Base-by-base conservation (phyloP, 64 coral and sea anemone genomes). In the Catalaphyllia jardinei region DNA sequence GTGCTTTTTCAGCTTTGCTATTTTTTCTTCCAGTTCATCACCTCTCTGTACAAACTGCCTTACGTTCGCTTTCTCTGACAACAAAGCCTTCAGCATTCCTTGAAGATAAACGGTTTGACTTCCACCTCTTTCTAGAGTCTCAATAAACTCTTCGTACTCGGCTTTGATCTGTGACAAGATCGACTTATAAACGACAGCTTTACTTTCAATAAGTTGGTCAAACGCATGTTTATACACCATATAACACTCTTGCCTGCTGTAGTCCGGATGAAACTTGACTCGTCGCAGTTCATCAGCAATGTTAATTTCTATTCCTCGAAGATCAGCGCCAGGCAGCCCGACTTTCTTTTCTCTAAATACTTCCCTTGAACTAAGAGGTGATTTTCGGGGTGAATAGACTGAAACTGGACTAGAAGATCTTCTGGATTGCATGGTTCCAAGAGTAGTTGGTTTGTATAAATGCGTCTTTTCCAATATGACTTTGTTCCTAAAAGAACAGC, bases 1-100 rank as follows among this genome's bases (percentile, higher is more conserved):
- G 19, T 93, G 31, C 11, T 74, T 51, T 60, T 80, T 76, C 15
- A 99, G 67, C 35, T 95, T 83, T 27, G 83, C 74, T 10, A 95
- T 29, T 81, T 99, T 99, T 22, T 93, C 93, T 80, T 95, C 88
- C 16, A 99, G 86, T 16, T 99, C 97, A 30, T 95, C 93, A 13
- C 94, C 94, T 86, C 97, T 78, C 18, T 87, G 87, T 10, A 88
- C 57, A 78, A 88, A 99, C 25, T 99, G 83, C 17, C 84, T 83
- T 46, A 95, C 38, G 10, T 91, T 99, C 29, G 79, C 87, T 76
- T 95, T 95, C 69, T 95, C 94, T 24, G 89, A 94, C 49, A 99
- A 72, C 28, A 93, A 72, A 46, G 94, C 88, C 87, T 99, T 93
- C 14, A 99, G 64, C 86, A 91, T 90, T 20, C 94, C 84, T 27